phyloP scores from a whole-genome alignment of 2,113 vertebrate species.

The Felis catus region DNA sequence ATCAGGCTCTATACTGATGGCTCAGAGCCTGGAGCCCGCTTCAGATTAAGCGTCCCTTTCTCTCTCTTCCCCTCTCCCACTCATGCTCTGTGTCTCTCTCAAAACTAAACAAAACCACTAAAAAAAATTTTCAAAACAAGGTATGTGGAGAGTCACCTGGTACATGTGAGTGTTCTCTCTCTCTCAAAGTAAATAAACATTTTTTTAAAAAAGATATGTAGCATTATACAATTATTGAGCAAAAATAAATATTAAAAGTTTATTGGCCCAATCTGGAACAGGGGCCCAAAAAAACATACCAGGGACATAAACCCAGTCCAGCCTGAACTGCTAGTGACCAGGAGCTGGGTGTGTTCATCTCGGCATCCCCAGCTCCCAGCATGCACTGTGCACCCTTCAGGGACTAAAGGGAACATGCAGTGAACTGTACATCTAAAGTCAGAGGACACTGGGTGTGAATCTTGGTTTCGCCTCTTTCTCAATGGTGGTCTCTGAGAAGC shows the following conservation, averaged over 20 bases:
- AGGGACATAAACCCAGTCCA: neutral
- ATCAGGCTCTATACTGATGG: too few species aligned
- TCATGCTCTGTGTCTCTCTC: too few species aligned
- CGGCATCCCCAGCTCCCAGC: rapidly evolving
- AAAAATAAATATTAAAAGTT: neutral
- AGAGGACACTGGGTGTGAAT: neutral
- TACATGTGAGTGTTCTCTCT: too few species aligned
- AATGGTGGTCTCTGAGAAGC: neutral
- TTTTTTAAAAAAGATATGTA: too few species aligned
- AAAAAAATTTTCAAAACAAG: too few species aligned
- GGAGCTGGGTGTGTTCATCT: neutral
- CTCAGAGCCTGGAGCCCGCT: too few species aligned
- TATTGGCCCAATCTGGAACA: neutral
- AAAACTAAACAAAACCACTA: too few species aligned
- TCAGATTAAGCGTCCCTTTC: too few species aligned
- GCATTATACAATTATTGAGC: too few species aligned
- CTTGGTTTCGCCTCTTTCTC: neutral
- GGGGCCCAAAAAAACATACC: neutral
- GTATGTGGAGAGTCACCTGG: too few species aligned
- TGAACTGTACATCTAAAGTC: neutral
- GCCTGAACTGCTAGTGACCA: neutral
- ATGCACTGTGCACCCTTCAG: neutral
- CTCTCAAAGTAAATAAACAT: too few species aligned
- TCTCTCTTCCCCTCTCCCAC: too few species aligned
- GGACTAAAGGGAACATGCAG: neutral